Conservation (phyloP, 2,797 vertebrate genomes). For the Fistularia commersonii region DNA sequence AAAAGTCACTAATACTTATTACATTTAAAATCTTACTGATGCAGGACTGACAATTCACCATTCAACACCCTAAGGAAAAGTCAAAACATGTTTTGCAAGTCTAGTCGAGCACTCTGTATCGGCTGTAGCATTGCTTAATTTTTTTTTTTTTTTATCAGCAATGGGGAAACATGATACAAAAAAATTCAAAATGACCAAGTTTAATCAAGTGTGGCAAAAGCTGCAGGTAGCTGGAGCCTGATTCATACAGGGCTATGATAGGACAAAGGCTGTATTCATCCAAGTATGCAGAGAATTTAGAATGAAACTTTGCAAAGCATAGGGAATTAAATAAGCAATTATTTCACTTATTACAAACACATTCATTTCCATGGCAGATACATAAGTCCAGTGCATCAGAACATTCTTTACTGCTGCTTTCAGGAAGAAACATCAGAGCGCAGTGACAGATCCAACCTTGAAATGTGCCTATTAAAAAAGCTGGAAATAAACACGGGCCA, state of each 20-base stretch:
- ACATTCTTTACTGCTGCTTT: slow-evolving; percentile 30
- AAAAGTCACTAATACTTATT: no score
- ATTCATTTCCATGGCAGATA: slow-evolving; percentile 20
- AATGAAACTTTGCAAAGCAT: slow-evolving; percentile 30
- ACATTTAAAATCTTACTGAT: no score
- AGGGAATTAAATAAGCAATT: slow-evolving; percentile 28
- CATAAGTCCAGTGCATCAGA: slow-evolving; percentile 37
- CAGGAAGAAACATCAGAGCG: slow-evolving; percentile 7
- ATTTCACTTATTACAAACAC: slow-evolving; percentile 23
- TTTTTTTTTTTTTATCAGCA: background rate
- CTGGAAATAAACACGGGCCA: slow-evolving; percentile 15
- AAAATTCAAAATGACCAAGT: background rate
- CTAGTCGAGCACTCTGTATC: no score
- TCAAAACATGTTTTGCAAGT: no score
- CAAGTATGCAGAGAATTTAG: background rate
- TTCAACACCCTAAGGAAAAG: no score
- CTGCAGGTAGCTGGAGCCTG: background rate
- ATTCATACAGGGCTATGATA: slow-evolving; percentile 19
- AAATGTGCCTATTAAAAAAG: slow-evolving; percentile 6
- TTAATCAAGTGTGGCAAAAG: background rate
- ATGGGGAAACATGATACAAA: background rate
- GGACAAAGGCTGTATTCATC: slow-evolving; percentile 3
- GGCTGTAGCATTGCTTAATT: no score
- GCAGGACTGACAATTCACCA: no score
- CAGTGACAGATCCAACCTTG: slow-evolving; percentile 11